A percentile compares a stretch with the other conserved stretches of the same genome.
phyloP scores from a whole-genome alignment of 2,888 invertebrate species.

The Epinotia bilunana region DNA sequence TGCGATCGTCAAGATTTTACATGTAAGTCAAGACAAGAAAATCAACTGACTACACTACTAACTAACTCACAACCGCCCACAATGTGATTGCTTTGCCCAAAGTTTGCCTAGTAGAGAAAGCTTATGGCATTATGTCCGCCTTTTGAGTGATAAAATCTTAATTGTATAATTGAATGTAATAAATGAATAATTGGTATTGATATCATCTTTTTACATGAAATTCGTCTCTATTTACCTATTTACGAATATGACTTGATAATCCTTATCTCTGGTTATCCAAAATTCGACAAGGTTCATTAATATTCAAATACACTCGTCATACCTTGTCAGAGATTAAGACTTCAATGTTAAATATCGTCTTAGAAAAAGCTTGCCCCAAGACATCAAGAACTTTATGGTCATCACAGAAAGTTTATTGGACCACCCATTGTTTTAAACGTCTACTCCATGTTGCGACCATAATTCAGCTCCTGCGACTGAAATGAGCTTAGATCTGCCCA shows the following conservation, averaged over 20 bases:
- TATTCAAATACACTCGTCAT: slow-evolving; percentile 2
- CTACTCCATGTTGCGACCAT: slow-evolving; percentile 26
- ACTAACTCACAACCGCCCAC: no score
- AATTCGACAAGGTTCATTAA: not conserved
- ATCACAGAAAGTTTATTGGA: slow-evolving; percentile 25
- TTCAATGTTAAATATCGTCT: not conserved
- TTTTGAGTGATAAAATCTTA: no score
- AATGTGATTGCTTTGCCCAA: no score
- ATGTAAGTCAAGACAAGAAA: no score
- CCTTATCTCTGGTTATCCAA: not conserved
- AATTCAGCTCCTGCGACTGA: slow-evolving; percentile 37
- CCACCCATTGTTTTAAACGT: slow-evolving; percentile 41
- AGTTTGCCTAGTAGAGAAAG: no score
- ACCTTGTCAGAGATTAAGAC: slow-evolving; percentile 7
- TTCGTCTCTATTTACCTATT: no score
- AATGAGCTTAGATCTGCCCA: slow-evolving; percentile 37
- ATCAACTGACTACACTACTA: no score
- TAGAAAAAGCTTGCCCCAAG: slow-evolving; percentile 6
- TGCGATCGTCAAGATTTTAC: no score
- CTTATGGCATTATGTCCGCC: no score
- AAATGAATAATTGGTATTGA: no score
- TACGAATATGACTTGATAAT: not conserved
- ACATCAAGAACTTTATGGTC: slow-evolving; percentile 26
- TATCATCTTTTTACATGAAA: no score
- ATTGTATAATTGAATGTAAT: no score